These are phyloP conservation scores for Crotophaga sulcirostris DNA, from an alignment of 2,113 vertebrate species.

Conservation along the genomic window DNA sequence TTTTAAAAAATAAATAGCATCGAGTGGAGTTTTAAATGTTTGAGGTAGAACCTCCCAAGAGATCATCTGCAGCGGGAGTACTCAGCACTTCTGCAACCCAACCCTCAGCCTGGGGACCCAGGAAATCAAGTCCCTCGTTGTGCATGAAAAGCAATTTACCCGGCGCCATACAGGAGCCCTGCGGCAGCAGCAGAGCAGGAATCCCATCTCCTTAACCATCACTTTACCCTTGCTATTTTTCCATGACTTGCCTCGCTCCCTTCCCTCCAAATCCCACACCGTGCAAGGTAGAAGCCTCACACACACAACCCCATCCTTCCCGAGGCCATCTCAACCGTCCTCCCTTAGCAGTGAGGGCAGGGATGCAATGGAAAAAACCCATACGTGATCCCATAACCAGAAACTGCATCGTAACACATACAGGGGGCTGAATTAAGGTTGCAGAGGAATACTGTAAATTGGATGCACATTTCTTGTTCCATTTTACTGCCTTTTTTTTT, in stretches of 20 bases:
- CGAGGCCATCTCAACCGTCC: neutral
- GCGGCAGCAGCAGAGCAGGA: neutral
- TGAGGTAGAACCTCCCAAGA: neutral
- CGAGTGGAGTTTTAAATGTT: neutral
- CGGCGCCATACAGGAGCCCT: neutral
- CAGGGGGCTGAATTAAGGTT: conserved; percentile 33
- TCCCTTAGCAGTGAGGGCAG: neutral
- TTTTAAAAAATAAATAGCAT: conserved; percentile 31
- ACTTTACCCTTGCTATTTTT: neutral
- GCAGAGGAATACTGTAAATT: conserved; percentile 54
- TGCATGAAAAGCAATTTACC: conserved; percentile 12
- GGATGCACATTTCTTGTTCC: conserved; percentile 58
- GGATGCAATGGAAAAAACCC: neutral
- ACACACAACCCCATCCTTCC: neutral
- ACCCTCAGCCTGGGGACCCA: conserved; percentile 21
- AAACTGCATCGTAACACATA: neutral
- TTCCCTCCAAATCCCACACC: neutral
- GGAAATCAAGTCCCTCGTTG: neutral
- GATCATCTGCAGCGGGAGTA: conserved; percentile 9
- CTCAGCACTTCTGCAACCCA: neutral
- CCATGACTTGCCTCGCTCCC: neutral
- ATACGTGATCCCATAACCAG: neutral
- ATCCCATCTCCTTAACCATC: neutral
- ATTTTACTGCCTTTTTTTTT: neutral
- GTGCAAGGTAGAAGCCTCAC: neutral